Evolutionary conservation across 2,797 vertebrate genomes (phyloP).

Genomic region (Anisognathus igniventris): DNA sequence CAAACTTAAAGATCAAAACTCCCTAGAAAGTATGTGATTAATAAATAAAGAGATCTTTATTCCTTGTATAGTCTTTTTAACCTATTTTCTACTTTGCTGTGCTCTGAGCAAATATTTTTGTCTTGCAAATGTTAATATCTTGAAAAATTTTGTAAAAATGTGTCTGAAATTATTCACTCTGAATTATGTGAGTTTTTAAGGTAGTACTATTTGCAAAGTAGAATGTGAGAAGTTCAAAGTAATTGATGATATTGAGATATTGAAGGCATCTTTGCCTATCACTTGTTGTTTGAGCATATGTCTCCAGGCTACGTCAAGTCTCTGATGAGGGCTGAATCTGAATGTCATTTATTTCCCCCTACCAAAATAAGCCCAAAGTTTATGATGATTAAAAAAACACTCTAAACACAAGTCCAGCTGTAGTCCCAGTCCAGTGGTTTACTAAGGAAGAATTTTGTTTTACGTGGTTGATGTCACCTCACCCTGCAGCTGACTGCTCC

Average conservation of each 20-base stretch:
- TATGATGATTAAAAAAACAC: neutral
- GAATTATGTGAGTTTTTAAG: neutral
- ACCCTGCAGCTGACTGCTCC: constrained; percentile 47
- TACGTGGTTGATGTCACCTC: constrained; percentile 50
- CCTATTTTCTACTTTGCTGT: neutral
- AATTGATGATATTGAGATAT: neutral
- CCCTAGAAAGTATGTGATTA: constrained; percentile 28
- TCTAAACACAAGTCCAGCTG: neutral
- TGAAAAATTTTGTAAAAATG: constrained; percentile 4
- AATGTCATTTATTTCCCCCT: neutral
- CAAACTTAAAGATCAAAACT: constrained; percentile 68
- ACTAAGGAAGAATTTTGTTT: constrained; percentile 63
- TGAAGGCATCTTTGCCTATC: neutral
- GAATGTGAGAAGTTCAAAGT: neutral
- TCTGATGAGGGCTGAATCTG: neutral
- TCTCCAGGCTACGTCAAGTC: neutral
- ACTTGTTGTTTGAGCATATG: neutral
- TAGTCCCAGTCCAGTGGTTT: constrained; percentile 47
- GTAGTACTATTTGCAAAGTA: neutral
- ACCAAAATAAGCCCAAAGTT: neutral
- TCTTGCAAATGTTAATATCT: neutral
- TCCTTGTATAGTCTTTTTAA: neutral
- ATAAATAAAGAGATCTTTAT: constrained; percentile 54
- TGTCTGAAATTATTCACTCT: neutral
- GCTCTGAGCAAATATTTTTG: constrained; percentile 17